These are phyloP conservation scores for Alcis repandata DNA, from an alignment of 2,888 invertebrate species.

Conservation along the genomic window DNA sequence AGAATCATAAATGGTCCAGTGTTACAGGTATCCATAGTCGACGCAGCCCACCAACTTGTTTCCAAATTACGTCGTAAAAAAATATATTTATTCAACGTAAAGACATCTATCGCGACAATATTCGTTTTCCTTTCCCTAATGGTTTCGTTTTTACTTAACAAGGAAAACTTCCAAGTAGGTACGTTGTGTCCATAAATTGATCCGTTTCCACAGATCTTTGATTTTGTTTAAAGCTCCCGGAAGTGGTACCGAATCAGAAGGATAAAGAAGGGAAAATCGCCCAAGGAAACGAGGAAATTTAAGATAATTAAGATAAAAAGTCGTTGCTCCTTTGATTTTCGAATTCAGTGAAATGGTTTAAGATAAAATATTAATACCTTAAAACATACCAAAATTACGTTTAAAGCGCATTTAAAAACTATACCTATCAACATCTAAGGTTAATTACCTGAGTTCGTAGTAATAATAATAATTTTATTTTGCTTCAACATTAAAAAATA, in stretches of 20 bases:
- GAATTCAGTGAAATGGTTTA: neutral
- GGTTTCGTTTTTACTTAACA: slow-evolving; percentile 34
- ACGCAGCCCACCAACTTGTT: no score
- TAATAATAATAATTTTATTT: no score
- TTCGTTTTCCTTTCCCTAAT: slow-evolving; percentile 26
- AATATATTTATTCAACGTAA: neutral
- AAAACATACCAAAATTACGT: no score
- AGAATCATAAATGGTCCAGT: no score
- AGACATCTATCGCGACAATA: neutral
- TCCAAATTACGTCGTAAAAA: neutral
- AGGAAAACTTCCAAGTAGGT: slow-evolving; percentile 29
- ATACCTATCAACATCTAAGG: no score
- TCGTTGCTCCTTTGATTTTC: neutral
- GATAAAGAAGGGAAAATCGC: slow-evolving; percentile 1
- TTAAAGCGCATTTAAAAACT: no score
- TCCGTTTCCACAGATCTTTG: slow-evolving; percentile 24
- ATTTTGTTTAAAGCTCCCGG: slow-evolving; percentile 41
- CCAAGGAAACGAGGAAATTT: neutral
- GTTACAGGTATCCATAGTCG: no score
- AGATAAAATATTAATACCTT: neutral
- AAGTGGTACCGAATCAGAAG: slow-evolving; percentile 24
- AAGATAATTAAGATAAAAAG: slow-evolving; percentile 11
- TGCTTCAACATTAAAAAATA: no score
- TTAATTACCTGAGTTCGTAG: no score
- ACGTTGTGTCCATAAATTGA: slow-evolving; percentile 26